Conservation (phyloP, 2,888 invertebrate genomes). For the Pammene aurita region DNA sequence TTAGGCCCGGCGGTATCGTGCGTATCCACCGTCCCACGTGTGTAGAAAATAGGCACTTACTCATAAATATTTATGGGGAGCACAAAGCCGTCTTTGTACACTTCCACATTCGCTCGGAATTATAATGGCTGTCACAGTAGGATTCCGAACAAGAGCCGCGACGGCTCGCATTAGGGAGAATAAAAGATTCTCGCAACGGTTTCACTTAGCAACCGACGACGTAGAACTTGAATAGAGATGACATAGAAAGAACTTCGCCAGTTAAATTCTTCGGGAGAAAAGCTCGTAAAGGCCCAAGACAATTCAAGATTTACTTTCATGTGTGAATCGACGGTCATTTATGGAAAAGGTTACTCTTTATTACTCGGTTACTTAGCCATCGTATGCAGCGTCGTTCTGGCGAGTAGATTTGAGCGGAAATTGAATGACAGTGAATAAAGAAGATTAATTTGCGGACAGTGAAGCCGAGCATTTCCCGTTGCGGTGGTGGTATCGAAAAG, state of each 20-base stretch:
- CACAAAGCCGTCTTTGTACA: constrained; percentile 78
- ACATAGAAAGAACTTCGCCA: constrained; percentile 66
- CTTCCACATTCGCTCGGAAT: constrained; percentile 79
- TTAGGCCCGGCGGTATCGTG: constrained; percentile 76
- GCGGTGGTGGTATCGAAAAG: constrained; percentile 61
- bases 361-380: constrained; percentile 52
- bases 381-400: constrained; percentile 58
- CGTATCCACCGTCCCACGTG: constrained; percentile 79
- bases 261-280: constrained; percentile 62
- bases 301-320: constrained; percentile 59
- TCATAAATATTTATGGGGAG: constrained; percentile 80
- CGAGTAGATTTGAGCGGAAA: constrained; percentile 65
- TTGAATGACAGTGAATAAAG: constrained; percentile 58
- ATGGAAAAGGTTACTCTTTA: constrained; percentile 50
- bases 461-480: constrained; percentile 68
- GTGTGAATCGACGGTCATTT: constrained; percentile 47
- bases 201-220: constrained; percentile 76
- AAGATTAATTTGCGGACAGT: constrained; percentile 53
- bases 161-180: constrained; percentile 75
- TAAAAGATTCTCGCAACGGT: constrained; percentile 74
- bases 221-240: constrained; percentile 68
- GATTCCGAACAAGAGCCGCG: constrained; percentile 79
- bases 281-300: constrained; percentile 48
- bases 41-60: constrained; percentile 77
- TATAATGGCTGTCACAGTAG: constrained; percentile 81